Evolutionary conservation across 2,113 vertebrate genomes (phyloP).

Genomic region (Leptodactylus fuscus): DNA sequence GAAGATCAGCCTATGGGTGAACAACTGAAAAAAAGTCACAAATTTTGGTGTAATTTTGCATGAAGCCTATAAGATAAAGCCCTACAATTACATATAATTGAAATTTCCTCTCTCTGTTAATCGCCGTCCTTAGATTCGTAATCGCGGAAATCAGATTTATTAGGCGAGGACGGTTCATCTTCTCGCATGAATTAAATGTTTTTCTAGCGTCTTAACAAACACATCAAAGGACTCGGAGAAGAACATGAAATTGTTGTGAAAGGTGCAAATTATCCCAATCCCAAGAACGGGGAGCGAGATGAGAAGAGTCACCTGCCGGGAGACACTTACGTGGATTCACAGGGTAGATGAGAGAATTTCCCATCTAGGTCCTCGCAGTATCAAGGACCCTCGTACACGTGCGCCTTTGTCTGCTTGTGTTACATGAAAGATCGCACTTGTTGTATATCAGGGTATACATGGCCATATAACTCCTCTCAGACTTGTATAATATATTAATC

Average conservation of each 20-base stretch:
- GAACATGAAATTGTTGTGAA: not conserved
- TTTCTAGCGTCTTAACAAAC: slow-evolving; percentile 2
- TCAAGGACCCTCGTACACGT: not conserved
- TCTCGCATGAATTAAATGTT: slow-evolving; percentile 17
- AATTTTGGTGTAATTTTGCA: too few relatives aligned
- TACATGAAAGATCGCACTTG: not conserved
- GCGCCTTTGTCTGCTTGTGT: not conserved
- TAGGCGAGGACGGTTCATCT: not conserved
- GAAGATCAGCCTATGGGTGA: too few relatives aligned
- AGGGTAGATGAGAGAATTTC: not conserved
- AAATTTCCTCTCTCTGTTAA: too few relatives aligned
- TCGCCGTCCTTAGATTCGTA: not conserved
- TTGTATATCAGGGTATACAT: too few relatives aligned
- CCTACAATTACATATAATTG: too few relatives aligned
- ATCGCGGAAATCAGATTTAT: not conserved
- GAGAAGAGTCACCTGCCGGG: not conserved
- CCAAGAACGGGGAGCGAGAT: not conserved
- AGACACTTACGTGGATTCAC: not conserved
- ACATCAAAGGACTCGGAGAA: not conserved
- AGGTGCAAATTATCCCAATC: slow-evolving; percentile 29
- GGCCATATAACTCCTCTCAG: too few relatives aligned
- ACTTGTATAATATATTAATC: too few relatives aligned
- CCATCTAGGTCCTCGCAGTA: not conserved
- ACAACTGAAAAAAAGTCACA: too few relatives aligned
- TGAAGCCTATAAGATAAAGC: too few relatives aligned